Base-by-base conservation (phyloP, 2,888 invertebrate genomes). In the Stenodema calcarata region DNA sequence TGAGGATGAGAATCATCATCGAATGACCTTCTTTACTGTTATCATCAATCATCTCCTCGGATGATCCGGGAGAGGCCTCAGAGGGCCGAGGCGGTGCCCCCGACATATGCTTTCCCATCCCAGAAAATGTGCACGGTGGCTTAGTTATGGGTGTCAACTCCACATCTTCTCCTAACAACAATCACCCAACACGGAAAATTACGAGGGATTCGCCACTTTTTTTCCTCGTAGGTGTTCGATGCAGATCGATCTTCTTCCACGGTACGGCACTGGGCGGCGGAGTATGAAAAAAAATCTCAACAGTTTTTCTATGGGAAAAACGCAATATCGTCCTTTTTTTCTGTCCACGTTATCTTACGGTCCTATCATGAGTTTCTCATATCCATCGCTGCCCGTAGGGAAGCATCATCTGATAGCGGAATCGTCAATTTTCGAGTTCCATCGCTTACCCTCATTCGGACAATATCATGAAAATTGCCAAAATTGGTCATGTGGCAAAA, bases 61-160 rank as follows among this genome's bases (percentile, higher is more conserved):
- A 23, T 62, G 62, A 62, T 62, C 62, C 62, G n/a, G 23, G 23
- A 73, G 35, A 35, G 35, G n/a, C 73, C 11, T 1, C 14, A 16
- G 73, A 73, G 14, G 28, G 73, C 35, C 41, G 73, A 41, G n/a
- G 41, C n/a, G 73, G 7, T 12, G 30, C 35, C 18, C 73, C 30
- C 12, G 23, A 41, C 73, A 70, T 70, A 70, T 70, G 73, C 73
- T 41, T 30, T 54, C 73, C 73, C 73, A 73, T 30, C 30, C 30
- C n/a, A n/a, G 35, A 73, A 41, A 73, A 73, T 73, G 73, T 73
- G 73, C 73, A 73, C 73, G 73, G 73, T 73, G 73, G 73, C 73
- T 73, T 73, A 73, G 73, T 9, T 73, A 73, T 73, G 73, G 73
- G 35, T 73, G 73, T 73, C 73, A 73, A 73, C 41, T 73, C 73